Conservation (phyloP, 2,113 vertebrate species). For the Herpailurus yagouaroundi region DNA sequence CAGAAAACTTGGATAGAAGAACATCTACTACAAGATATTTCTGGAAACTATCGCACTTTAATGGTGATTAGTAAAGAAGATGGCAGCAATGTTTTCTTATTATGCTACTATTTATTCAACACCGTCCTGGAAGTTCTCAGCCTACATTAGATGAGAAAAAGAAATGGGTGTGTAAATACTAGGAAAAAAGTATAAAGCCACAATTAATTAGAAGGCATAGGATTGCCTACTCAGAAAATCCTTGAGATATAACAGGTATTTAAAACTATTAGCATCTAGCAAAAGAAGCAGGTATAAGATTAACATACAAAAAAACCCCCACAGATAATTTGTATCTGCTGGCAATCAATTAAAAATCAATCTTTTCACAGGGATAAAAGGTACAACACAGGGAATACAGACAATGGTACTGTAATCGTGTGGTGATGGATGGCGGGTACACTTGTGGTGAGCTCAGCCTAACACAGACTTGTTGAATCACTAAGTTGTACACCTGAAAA, state of each 20-base stretch:
- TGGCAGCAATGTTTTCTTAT: background rate
- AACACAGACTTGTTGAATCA: background rate
- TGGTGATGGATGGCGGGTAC: background rate
- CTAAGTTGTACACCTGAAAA: background rate
- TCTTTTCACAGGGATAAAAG: background rate
- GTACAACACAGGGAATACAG: background rate
- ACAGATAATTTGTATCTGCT: background rate
- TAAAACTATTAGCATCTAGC: background rate
- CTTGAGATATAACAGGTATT: background rate
- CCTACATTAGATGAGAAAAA: background rate
- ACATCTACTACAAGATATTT: background rate
- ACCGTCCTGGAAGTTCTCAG: background rate
- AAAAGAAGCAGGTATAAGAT: background rate
- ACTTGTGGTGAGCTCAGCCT: background rate
- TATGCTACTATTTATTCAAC: background rate
- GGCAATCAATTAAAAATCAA: background rate
- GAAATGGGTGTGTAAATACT: background rate
- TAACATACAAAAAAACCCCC: background rate
- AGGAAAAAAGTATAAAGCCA: background rate
- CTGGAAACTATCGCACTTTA: background rate
- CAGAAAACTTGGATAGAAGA: background rate
- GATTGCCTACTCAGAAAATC: background rate
- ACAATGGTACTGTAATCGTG: background rate
- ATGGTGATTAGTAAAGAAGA: background rate
- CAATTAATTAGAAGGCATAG: background rate